Evolutionary conservation across 2,797 vertebrate genomes (phyloP).

Genomic region (Aulostomus chinensis): DNA sequence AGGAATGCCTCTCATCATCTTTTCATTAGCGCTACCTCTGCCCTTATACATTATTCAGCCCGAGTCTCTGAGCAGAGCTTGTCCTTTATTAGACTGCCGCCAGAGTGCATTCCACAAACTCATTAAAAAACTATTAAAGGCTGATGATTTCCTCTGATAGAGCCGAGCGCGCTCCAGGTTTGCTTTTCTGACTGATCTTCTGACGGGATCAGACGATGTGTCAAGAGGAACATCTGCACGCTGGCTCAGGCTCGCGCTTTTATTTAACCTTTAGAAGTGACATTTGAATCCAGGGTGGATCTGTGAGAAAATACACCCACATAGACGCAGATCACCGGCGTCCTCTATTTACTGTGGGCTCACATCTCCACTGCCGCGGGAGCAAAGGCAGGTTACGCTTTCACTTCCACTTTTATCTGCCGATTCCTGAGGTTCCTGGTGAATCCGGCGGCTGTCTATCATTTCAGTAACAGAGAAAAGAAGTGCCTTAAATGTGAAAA

Average conservation of each 20-base stretch:
- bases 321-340: background rate
- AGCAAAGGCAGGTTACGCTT: too few species aligned
- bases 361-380: too few species aligned
- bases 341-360: too few species aligned
- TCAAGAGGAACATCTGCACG: constrained; percentile 47
- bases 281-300: constrained; percentile 6
- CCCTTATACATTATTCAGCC: constrained; percentile 78
- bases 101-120: constrained; percentile 78
- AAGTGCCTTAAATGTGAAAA: too few species aligned
- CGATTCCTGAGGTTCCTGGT: too few species aligned
- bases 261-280: constrained; percentile 29
- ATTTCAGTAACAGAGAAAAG: too few species aligned
- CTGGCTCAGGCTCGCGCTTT: background rate
- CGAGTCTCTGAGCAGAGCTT: constrained; percentile 63
- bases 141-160: constrained; percentile 70
- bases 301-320: constrained; percentile 1
- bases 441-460: too few species aligned
- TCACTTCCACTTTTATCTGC: too few species aligned
- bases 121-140: constrained; percentile 82
- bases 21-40: constrained; percentile 79
- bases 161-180: constrained; percentile 19
- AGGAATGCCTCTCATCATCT: constrained; percentile 79
- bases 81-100: constrained; percentile 79
- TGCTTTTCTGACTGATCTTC: constrained; percentile 36
- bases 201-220: constrained; percentile 25